Conservation (phyloP, 2,113 vertebrate species). For the Macrotus californicus region DNA sequence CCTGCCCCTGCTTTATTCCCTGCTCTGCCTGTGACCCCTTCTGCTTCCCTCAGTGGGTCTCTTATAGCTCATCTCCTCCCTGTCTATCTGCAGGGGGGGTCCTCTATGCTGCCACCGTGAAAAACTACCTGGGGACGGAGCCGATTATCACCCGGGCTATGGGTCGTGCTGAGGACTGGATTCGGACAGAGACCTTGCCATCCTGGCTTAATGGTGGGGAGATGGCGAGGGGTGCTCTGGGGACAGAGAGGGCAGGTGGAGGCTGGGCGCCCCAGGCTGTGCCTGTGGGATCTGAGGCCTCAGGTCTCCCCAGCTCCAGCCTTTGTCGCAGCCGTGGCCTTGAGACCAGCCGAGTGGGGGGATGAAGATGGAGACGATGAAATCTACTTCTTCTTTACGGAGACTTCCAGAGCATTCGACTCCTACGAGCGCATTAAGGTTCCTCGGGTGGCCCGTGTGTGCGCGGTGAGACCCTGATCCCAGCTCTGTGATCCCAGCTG, state of each 20-base stretch:
- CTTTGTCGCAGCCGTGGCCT: constrained; percentile 86
- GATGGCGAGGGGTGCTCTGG: background rate
- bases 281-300: constrained; percentile 24
- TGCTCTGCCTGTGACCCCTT: background rate
- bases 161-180: constrained; percentile 82
- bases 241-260: background rate
- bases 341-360: constrained; percentile 79
- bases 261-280: background rate
- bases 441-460: constrained; percentile 90
- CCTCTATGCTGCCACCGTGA: constrained; percentile 88
- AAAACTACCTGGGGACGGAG: constrained; percentile 89
- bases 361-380: constrained; percentile 87
- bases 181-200: constrained; percentile 85
- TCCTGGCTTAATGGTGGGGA: constrained; percentile 89
- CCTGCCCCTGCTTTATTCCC: background rate
- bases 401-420: constrained; percentile 86
- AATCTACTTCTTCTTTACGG: constrained; percentile 93
- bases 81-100: constrained; percentile 76
- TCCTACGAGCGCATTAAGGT: constrained; percentile 85
- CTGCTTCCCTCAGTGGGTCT: background rate
- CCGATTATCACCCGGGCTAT: constrained; percentile 88
- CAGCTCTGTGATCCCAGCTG: background rate
- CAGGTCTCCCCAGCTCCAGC: constrained; percentile 81
- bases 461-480: constrained; percentile 80
- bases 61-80: background rate